A percentile compares a stretch with the other conserved stretches of the same genome.
Evolutionary conservation across 2,113 vertebrate genomes (phyloP).

Genomic region (Shinisaurus crocodilurus): DNA sequence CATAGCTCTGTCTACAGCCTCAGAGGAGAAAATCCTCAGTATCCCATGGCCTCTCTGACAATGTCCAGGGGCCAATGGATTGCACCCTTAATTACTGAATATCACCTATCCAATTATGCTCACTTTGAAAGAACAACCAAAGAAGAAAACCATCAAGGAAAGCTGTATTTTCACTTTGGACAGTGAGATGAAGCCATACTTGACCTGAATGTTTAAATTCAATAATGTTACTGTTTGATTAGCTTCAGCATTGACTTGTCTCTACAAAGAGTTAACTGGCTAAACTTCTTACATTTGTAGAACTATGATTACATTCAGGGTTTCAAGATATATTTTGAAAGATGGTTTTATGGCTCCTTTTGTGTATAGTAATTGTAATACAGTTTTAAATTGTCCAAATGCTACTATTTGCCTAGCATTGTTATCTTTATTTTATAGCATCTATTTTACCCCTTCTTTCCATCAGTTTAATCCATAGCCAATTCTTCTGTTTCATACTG

Average conservation of each 20-base stretch:
- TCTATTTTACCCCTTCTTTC: neutral
- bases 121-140: neutral
- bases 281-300: slow-evolving; percentile 4
- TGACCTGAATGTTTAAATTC: neutral
- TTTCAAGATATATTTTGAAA: neutral
- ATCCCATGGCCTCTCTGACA: too few species aligned
- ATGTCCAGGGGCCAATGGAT: too few species aligned
- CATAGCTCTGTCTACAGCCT: too few species aligned
- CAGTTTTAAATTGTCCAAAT: neutral
- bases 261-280: neutral
- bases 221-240: slow-evolving; percentile 1
- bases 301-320: neutral
- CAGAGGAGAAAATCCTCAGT: too few species aligned
- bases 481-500: neutral
- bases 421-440: neutral
- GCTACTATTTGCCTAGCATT: neutral
- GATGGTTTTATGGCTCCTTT: neutral
- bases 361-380: neutral
- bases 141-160: neutral
- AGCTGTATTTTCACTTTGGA: neutral
- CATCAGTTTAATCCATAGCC: neutral
- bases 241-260: neutral
- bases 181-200: neutral
- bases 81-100: neutral
- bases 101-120: neutral